These are phyloP conservation scores for Anneissia japonica DNA, from an alignment of 35 echinoderm and acorn worm species.

Conservation along the genomic window DNA sequence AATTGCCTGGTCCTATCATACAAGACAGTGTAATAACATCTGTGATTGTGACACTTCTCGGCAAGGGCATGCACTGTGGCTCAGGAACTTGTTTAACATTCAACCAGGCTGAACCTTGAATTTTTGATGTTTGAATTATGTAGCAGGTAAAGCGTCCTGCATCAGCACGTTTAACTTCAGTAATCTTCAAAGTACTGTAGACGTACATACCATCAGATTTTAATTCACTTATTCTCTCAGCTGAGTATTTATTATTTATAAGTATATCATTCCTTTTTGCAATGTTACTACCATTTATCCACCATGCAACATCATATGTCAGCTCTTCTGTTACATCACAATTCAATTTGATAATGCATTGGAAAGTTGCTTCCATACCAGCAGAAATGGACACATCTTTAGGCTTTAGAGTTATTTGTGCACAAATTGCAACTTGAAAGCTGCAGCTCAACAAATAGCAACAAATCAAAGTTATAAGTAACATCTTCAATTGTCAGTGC, in stretches of 20 bases:
- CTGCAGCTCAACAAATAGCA: background rate
- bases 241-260: background rate
- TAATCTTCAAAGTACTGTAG: background rate
- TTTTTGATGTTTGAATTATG: background rate
- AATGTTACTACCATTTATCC: background rate
- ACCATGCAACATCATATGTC: background rate
- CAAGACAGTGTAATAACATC: background rate
- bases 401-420: background rate
- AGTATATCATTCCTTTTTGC: background rate
- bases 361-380: background rate
- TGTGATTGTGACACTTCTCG: background rate
- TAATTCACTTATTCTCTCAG: background rate
- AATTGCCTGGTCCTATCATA: background rate
- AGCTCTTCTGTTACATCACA: background rate
- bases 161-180: background rate
- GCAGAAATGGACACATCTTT: background rate
- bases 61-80: background rate
- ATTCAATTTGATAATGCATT: background rate
- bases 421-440: background rate
- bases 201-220: background rate
- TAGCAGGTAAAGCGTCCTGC: background rate
- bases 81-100: background rate
- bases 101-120: background rate
- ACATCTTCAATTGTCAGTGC: background rate
- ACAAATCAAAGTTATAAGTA: background rate